These are phyloP conservation scores for Lydus trimaculatus DNA, from an alignment of 2,888 invertebrate genomes.

Conservation along the genomic window DNA sequence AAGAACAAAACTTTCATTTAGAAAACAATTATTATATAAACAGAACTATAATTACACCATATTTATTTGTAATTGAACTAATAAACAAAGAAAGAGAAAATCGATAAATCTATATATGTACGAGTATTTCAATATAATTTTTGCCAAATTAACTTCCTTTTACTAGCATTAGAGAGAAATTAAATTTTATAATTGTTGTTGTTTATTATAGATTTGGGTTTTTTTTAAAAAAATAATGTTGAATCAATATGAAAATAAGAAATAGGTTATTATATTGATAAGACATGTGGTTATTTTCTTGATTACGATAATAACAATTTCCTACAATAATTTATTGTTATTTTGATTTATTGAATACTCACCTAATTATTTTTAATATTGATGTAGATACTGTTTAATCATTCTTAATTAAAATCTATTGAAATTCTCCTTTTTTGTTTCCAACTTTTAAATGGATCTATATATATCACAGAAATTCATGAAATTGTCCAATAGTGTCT, in stretches of 20 bases:
- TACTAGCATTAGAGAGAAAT: too few species aligned
- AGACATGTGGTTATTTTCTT: too few species aligned
- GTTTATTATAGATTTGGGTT: too few species aligned
- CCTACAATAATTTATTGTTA: too few species aligned
- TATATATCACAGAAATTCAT: background rate
- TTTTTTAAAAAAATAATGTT: too few species aligned
- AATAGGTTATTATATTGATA: background rate
- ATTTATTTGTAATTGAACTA: background rate
- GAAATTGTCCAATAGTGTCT: too few species aligned
- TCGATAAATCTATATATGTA: too few species aligned
- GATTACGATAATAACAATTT: too few species aligned
- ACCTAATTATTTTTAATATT: background rate
- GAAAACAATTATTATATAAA: background rate
- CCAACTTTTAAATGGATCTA: background rate
- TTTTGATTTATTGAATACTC: too few species aligned
- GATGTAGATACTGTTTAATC: background rate
- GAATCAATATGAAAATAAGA: background rate
- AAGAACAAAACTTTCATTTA: background rate
- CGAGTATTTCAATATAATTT: too few species aligned
- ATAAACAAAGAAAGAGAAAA: background rate
- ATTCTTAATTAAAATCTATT: background rate
- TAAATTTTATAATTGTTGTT: too few species aligned
- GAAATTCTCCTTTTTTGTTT: background rate
- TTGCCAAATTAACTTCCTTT: too few species aligned
- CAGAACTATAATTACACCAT: background rate